Evolutionary conservation across 2,113 vertebrate species (phyloP).

Genomic region (Plecturocebus donacophilus): DNA sequence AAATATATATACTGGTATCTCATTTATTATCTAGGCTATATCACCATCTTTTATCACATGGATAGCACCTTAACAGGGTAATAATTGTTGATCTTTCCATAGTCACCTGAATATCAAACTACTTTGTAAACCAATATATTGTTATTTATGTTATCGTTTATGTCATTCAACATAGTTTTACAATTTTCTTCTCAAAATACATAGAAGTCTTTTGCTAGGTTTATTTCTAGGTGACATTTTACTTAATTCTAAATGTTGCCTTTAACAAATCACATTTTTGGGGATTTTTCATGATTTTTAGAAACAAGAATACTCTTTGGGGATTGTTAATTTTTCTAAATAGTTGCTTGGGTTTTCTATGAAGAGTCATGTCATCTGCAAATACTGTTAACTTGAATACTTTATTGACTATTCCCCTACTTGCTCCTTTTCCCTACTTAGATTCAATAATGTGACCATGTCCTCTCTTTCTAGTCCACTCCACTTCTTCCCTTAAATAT

Average conservation of each 20-base stretch:
- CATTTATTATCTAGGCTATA: no score
- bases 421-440: no score
- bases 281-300: not conserved
- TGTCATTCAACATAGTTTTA: not conserved
- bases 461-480: no score
- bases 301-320: not conserved
- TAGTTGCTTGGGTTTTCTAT: not conserved
- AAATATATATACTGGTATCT: not conserved
- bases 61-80: not conserved
- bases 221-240: not conserved
- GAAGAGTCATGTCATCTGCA: not conserved
- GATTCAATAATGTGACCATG: no score
- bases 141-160: not conserved
- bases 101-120: not conserved
- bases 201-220: not conserved
- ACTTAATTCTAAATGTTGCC: not conserved
- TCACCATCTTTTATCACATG: not conserved
- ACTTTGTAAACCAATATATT: not conserved
- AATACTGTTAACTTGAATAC: not conserved
- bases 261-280: not conserved
- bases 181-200: not conserved
- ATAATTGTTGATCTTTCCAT: not conserved
- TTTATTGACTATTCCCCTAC: no score
- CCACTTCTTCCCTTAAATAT: no score
- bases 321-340: not conserved